phyloP scores from a whole-genome alignment of 2,113 vertebrate genomes.

The Hiodon tergisus region DNA sequence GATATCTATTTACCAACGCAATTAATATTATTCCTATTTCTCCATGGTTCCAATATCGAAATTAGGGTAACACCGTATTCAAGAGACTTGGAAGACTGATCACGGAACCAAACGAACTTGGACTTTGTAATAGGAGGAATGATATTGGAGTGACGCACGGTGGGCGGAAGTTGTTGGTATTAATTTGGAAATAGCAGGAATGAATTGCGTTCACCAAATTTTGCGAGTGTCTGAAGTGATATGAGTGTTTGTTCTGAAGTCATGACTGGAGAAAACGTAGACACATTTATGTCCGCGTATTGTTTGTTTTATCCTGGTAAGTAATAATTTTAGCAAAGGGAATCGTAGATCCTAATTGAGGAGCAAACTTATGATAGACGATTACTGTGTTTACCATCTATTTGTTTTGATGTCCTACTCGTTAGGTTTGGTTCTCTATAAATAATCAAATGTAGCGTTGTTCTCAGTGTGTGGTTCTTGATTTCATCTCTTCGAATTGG shows the following conservation, averaged over 20 bases:
- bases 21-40: too few species aligned
- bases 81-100: neutral
- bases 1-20: too few species aligned
- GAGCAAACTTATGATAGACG: too few species aligned
- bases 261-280: constrained; percentile 6
- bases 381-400: too few species aligned
- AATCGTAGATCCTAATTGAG: too few species aligned
- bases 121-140: constrained; percentile 52
- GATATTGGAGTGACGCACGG: constrained; percentile 42
- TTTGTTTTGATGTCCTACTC: too few species aligned
- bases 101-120: constrained; percentile 9
- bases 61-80: too few species aligned
- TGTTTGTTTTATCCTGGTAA: neutral
- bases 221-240: neutral
- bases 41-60: too few species aligned
- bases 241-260: neutral
- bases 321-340: neutral
- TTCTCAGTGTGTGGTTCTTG: too few species aligned
- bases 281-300: neutral
- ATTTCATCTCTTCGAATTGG: too few species aligned
- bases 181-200: constrained; percentile 25
- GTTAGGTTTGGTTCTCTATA: too few species aligned
- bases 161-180: constrained; percentile 57
- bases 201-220: constrained; percentile 37
- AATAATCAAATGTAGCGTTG: too few species aligned